These are phyloP conservation scores for Polyergus mexicanus DNA, from an alignment of 1,140 invertebrate genomes.

Conservation along the genomic window DNA sequence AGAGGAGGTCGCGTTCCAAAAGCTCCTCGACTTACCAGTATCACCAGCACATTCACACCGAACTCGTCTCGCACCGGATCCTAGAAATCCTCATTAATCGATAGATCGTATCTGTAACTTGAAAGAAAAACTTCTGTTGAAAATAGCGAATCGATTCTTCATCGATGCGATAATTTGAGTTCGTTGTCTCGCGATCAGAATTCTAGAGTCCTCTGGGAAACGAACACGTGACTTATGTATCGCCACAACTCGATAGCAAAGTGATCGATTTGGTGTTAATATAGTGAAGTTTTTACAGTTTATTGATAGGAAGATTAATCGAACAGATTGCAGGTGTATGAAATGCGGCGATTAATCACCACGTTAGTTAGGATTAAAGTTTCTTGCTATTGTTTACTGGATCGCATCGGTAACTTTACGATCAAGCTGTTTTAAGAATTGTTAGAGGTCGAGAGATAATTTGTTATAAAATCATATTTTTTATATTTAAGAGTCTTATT, in stretches of 20 bases:
- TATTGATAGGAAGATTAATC: slow-evolving; percentile 14
- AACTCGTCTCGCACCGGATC: slow-evolving; percentile 63
- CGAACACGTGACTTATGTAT: slow-evolving; percentile 43
- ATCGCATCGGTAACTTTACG: not conserved
- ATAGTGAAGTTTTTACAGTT: slow-evolving; percentile 24
- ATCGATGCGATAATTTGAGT: not conserved
- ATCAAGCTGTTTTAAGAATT: not conserved
- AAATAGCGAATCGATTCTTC: not conserved
- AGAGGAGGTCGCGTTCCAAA: slow-evolving; percentile 84
- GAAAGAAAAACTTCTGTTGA: not conserved
- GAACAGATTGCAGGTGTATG: not conserved
- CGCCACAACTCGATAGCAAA: slow-evolving; percentile 9
- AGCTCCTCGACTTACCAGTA: slow-evolving; percentile 76
- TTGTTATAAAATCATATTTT: not conserved
- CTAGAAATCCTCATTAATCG: slow-evolving; percentile 37
- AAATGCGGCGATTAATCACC: slow-evolving; percentile 38
- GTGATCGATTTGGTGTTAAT: slow-evolving; percentile 49
- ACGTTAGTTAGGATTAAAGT: slow-evolving; percentile 2
- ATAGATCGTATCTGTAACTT: not conserved
- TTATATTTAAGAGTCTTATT: slow-evolving; percentile 5
- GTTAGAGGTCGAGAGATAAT: not conserved
- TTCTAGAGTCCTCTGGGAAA: slow-evolving; percentile 9
- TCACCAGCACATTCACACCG: slow-evolving; percentile 62
- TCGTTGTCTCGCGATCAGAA: not conserved
- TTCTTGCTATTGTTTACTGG: slow-evolving; percentile 15